Evolutionary conservation across 2,888 invertebrate genomes (phyloP).

Genomic region (Drosophila mercatorum): DNA sequence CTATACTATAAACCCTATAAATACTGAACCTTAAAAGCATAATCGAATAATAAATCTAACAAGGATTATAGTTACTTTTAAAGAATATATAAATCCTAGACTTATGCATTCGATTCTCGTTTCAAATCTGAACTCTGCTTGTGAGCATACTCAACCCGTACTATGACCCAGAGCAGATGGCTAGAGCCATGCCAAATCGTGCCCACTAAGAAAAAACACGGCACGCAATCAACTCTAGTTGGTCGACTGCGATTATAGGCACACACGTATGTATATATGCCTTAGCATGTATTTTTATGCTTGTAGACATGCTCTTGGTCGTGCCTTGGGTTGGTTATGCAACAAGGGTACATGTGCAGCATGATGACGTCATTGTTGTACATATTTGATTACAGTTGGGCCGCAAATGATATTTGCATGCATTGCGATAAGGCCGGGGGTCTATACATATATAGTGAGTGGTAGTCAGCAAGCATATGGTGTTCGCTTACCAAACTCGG

Average conservation of each 20-base stretch:
- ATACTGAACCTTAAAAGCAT: too few relatives aligned
- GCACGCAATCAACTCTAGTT: constrained; percentile 14
- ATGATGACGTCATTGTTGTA: constrained; percentile 47
- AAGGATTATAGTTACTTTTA: not conserved
- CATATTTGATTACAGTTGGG: constrained; percentile 42
- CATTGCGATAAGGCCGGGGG: constrained; percentile 17
- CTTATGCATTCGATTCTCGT: not conserved
- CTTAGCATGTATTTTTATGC: constrained; percentile 6
- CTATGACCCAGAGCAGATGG: not conserved
- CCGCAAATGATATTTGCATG: constrained; percentile 33
- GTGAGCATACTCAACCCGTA: not conserved
- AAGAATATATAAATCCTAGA: not conserved
- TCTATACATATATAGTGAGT: not conserved
- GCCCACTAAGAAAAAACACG: not conserved
- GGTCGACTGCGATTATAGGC: not conserved
- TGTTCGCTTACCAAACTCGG: constrained; percentile 84
- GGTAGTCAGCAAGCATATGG: constrained; percentile 1
- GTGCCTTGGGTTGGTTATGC: constrained; percentile 38
- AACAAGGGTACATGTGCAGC: constrained; percentile 39
- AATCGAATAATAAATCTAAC: too few relatives aligned
- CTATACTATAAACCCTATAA: too few relatives aligned
- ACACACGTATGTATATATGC: not conserved
- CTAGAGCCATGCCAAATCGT: not conserved
- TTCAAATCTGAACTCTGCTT: not conserved
- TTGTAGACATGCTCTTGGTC: not conserved